Evolutionary conservation across 2,888 invertebrate genomes (phyloP).

Genomic region (Drosophila helvetica): DNA sequence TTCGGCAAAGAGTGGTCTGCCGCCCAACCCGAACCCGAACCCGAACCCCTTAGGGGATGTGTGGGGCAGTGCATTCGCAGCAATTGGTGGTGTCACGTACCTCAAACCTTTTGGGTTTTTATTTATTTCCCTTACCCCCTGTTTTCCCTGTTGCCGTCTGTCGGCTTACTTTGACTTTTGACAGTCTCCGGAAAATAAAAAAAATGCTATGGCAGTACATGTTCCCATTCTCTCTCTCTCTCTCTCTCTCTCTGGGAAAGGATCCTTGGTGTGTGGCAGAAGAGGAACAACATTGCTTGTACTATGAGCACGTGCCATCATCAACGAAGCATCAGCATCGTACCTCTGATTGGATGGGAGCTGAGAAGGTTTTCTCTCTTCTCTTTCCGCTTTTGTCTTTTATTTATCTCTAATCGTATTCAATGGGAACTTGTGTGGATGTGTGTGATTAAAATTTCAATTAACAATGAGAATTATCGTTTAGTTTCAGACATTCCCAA

Average conservation of each 20-base stretch:
- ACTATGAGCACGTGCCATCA: conserved; percentile 65
- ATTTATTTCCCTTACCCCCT: conserved; percentile 29
- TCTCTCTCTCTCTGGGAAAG: conserved; percentile 6
- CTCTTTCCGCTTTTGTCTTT: background rate
- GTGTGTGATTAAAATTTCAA: background rate
- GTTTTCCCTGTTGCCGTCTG: conserved; percentile 45
- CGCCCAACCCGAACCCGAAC: too few relatives aligned
- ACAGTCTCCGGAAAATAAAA: conserved; percentile 50
- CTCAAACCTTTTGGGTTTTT: conserved; percentile 40
- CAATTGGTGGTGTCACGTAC: conserved; percentile 43
- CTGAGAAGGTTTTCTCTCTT: background rate
- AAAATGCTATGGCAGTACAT: conserved; percentile 67
- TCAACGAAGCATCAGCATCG: conserved; percentile 16
- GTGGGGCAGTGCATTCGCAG: conserved; percentile 21
- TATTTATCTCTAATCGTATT: conserved; percentile 4
- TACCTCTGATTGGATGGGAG: conserved; percentile 32
- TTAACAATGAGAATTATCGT: too few relatives aligned
- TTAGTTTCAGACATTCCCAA: background rate
- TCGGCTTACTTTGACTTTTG: conserved; percentile 76
- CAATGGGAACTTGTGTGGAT: background rate
- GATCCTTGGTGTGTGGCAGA: conserved; percentile 3
- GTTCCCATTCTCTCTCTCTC: conserved; percentile 34
- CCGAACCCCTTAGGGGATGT: background rate
- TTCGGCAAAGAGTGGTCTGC: background rate
- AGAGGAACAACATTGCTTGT: conserved; percentile 22